These are phyloP conservation scores for Pygoscelis adeliae DNA, from an alignment of 2,113 vertebrate genomes.

Conservation along the genomic window DNA sequence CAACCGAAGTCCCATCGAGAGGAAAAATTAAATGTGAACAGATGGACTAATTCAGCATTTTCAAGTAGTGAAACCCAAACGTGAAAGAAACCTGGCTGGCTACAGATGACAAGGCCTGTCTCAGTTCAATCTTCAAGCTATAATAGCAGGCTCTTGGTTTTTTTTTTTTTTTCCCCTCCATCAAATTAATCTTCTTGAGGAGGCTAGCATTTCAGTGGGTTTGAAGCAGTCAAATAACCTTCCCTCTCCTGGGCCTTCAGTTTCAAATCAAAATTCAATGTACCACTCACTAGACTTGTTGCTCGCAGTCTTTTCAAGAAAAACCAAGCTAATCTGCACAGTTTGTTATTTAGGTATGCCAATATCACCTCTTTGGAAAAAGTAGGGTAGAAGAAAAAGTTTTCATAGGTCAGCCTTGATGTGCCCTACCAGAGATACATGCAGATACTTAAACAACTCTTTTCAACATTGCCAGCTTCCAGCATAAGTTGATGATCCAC, in stretches of 20 bases:
- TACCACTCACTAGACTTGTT: constrained; percentile 27
- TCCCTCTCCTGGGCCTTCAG: constrained; percentile 25
- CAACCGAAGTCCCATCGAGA: constrained; percentile 25
- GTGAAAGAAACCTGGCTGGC: constrained; percentile 6
- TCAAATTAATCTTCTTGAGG: constrained; percentile 16
- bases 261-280: constrained; percentile 54
- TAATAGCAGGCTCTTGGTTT: neutral
- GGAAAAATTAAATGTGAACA: constrained; percentile 52
- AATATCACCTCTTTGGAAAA: neutral
- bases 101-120: constrained; percentile 39
- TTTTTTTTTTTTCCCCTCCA: too few relatives aligned
- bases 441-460: neutral
- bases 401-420: neutral
- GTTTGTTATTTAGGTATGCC: neutral
- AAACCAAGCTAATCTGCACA: neutral
- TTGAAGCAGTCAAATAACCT: constrained; percentile 33
- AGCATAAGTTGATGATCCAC: neutral
- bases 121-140: constrained; percentile 16
- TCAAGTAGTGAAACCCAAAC: constrained; percentile 6
- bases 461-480: neutral
- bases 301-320: constrained; percentile 1
- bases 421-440: neutral
- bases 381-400: neutral
- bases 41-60: constrained; percentile 58
- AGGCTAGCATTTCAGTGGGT: neutral